phyloP scores from a whole-genome alignment of 2,888 invertebrate species.

The Eupeodes luniger region DNA sequence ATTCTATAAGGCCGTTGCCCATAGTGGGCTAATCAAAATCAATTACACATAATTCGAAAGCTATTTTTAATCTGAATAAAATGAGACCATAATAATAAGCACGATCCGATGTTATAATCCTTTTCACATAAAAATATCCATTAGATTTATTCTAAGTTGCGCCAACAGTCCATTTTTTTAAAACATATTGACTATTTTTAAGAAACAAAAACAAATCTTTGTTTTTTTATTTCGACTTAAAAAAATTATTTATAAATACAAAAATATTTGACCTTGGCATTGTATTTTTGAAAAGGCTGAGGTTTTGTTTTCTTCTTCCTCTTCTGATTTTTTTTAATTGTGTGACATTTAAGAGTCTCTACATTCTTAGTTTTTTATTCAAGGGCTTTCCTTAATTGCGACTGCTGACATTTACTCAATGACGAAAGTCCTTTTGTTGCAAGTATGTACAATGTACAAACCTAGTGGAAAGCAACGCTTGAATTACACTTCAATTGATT shows the following conservation, averaged over 20 bases:
- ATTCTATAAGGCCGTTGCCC: too few relatives aligned
- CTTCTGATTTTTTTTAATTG: background rate
- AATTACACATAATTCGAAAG: too few relatives aligned
- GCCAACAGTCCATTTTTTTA: too few relatives aligned
- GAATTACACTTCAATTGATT: constrained; percentile 59
- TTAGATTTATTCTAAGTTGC: too few relatives aligned
- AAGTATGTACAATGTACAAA: background rate
- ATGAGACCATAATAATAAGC: too few relatives aligned
- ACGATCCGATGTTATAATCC: too few relatives aligned
- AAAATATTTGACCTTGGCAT: constrained; percentile 64
- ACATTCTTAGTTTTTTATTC: constrained; percentile 19
- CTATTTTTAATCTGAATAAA: too few relatives aligned
- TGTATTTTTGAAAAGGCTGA: constrained; percentile 32
- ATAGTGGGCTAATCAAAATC: too few relatives aligned
- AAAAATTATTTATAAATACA: background rate
- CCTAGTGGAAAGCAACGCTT: constrained; percentile 17
- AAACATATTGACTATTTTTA: too few relatives aligned
- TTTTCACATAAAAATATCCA: too few relatives aligned
- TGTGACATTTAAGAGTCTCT: constrained; percentile 2
- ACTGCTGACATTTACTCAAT: constrained; percentile 52
- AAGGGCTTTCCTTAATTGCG: constrained; percentile 42
- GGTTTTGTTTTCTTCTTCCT: background rate
- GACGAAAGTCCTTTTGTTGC: constrained; percentile 28
- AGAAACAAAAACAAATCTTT: too few relatives aligned
- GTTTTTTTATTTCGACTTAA: too few relatives aligned